Evolutionary conservation across 2,888 invertebrate species (phyloP).

Genomic region (Andrena trimmerana): DNA sequence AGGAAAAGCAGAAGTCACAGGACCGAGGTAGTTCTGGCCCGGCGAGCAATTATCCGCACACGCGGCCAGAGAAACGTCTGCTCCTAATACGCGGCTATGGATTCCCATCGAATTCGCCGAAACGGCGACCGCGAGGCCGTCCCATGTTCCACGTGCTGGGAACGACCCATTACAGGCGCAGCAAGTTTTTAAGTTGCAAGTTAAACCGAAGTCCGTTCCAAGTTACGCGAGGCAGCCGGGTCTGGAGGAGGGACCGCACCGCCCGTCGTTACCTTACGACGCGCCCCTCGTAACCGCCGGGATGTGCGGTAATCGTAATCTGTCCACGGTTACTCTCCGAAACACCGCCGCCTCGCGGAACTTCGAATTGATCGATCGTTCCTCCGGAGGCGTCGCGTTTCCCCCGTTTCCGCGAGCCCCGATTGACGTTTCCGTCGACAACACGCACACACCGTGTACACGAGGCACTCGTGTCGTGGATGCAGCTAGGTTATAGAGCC

Average conservation of each 20-base stretch:
- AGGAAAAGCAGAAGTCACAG: not conserved
- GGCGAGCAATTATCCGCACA: constrained; percentile 49
- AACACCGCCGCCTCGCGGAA: not conserved
- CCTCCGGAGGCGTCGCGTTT: not conserved
- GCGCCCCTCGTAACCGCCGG: constrained; percentile 3
- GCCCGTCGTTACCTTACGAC: not conserved
- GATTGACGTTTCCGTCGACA: not conserved
- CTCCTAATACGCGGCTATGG: constrained; percentile 28
- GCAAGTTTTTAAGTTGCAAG: constrained; percentile 46
- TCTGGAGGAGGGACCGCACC: not conserved
- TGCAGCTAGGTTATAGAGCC: not conserved
- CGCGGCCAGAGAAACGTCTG: constrained; percentile 39
- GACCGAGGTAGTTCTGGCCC: not conserved
- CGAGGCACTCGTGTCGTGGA: not conserved
- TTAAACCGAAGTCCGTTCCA: constrained; percentile 18
- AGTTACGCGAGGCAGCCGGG: constrained; percentile 8
- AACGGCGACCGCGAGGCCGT: constrained; percentile 21
- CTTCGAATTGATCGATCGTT: not conserved
- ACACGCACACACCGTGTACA: not conserved
- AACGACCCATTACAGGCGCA: constrained; percentile 45
- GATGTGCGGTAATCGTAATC: constrained; percentile 1
- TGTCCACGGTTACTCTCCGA: not conserved
- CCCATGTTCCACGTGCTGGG: constrained; percentile 31
- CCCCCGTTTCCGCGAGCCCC: not conserved
- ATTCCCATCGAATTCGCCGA: constrained; percentile 35